Evolutionary conservation across 2,888 invertebrate genomes (phyloP), one percentile per base, ranked within the genome.

Genomic region (Chrysotoxum bicinctum): DNA sequence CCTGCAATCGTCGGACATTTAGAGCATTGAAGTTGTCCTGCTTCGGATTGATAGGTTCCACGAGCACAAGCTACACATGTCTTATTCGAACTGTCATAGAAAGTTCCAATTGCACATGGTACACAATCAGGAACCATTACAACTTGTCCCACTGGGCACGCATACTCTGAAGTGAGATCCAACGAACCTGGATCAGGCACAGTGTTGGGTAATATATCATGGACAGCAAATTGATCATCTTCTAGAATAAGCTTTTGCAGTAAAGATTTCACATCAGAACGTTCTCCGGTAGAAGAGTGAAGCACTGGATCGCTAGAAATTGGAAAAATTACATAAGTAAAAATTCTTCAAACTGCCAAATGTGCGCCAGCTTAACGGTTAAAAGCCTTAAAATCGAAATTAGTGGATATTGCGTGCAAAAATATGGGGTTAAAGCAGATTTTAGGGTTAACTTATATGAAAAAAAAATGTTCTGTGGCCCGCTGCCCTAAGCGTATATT

Each of bases 41-140:
- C 95, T 92, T 98, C 97, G 84, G 98, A 98, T 92, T 99, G 99
- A 91, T 98, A 99, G 0, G 95, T 96, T 87, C 99, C 99, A 48
- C 96, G 93, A 0, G 97, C 96, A 89, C 98, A 98, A 26, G 96
- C 95, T 52, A 95, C 93, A 90, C 98, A 98, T 19, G 95, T 94
- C 89, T 96, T 95, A 80, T 95, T 95, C 5, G 94, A 94, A 52
- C 94, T 94, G 87, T 97, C 95, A 90, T 96, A 97, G 93, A 93
- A 98, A 0, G 97, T 97, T 83, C 98, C 98, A 87, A 98, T 95
- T 16, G 98, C 96, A 91, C 98, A 98, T 26, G 98, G 97, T 73
- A 98, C 98, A 92, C 98, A 98, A 90, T 97, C 96, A 72, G 98
- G 97, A 52, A 97, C 96, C 94, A 97, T 96, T 0, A 98, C 97